These are phyloP conservation scores for Calliopsis andreniformis DNA, from an alignment of 1,140 invertebrate species.

Conservation along the genomic window DNA sequence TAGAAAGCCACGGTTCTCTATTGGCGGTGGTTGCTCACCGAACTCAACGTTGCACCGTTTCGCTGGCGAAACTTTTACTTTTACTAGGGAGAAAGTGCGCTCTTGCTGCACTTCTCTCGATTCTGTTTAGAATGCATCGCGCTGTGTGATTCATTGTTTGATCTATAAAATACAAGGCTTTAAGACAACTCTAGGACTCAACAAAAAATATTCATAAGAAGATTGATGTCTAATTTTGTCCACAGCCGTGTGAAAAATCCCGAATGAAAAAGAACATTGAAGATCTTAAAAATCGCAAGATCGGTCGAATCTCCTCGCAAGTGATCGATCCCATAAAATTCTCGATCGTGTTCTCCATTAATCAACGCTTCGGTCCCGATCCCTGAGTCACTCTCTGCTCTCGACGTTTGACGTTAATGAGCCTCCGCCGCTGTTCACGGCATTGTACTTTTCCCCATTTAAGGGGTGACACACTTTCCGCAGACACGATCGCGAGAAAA, in stretches of 20 bases:
- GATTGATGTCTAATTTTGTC: too few relatives aligned
- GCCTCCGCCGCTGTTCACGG: slow-evolving; percentile 9
- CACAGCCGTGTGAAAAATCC: too few relatives aligned
- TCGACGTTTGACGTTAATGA: slow-evolving; percentile 9
- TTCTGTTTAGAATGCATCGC: slow-evolving; percentile 11
- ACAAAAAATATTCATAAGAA: too few relatives aligned
- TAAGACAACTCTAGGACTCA: too few relatives aligned
- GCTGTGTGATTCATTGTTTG: not conserved
- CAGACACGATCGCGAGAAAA: slow-evolving; percentile 72
- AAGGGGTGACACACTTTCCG: slow-evolving; percentile 68
- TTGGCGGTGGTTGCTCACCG: not conserved
- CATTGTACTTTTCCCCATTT: slow-evolving; percentile 66
- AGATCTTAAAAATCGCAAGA: too few relatives aligned
- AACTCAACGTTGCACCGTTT: slow-evolving; percentile 31
- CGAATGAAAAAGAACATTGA: too few relatives aligned
- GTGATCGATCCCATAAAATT: too few relatives aligned
- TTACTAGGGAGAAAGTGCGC: slow-evolving; percentile 72
- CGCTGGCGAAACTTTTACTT: slow-evolving; percentile 71
- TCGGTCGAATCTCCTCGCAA: too few relatives aligned
- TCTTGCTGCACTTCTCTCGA: slow-evolving; percentile 36
- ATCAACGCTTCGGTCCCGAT: slow-evolving; percentile 1
- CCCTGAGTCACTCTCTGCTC: not conserved
- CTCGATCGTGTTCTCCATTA: not conserved
- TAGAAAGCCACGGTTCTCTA: slow-evolving; percentile 39
- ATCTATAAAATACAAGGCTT: too few relatives aligned